Base-by-base conservation (phyloP, 2,113 vertebrate genomes). In the Corydoras maculifer region DNA sequence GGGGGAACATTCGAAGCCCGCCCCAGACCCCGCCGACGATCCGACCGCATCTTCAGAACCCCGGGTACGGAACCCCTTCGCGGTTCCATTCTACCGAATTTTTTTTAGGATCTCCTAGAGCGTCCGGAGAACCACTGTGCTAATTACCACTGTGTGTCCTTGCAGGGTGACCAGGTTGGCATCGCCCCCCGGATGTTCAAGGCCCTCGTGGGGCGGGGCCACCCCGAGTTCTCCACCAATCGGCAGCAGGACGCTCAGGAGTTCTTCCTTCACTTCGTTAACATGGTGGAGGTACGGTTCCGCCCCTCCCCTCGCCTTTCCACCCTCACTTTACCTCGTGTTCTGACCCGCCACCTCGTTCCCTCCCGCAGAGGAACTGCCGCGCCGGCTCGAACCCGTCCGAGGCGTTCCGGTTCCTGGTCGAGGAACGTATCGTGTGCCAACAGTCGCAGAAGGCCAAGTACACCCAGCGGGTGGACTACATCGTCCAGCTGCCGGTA, bases 161-260 rank as follows among this genome's bases (percentile, higher is more conserved):
- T 81, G 14, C 82, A 99, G 96, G 94, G 93, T 69, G 82, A 98
- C 82, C 96, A 97, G 77, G 90, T 93, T 11, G 97, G 97, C 72
- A 96, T 99, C 2, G 94, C 93, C 65, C 94, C 97, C 5, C 92
- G 87, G 29, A 99, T 99, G 96, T 98, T 99, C 79, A 99, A 99
- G 86, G 91, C 95, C 53, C 93, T 99, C 62, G 88, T 99, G 4
- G 95, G 97, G 30, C 92, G 94, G 75, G 96, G 96, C 15, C 97
- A 99, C 75, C 92, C 94, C 0, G 97, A 99, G 75, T 99, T 99
- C 84, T 99, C 97, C 75, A 99, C 97, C 62, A 99, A 97, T 85
- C 88, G 97, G 61, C 97, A 99, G 75, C 97, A 99, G 82, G 97
- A 99, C 18, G 97, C 97, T 73, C 96, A 99, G 82, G 97, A 99